Evolutionary conservation across 1,140 invertebrate genomes (phyloP).

Genomic region (Aphis craccivora): DNA sequence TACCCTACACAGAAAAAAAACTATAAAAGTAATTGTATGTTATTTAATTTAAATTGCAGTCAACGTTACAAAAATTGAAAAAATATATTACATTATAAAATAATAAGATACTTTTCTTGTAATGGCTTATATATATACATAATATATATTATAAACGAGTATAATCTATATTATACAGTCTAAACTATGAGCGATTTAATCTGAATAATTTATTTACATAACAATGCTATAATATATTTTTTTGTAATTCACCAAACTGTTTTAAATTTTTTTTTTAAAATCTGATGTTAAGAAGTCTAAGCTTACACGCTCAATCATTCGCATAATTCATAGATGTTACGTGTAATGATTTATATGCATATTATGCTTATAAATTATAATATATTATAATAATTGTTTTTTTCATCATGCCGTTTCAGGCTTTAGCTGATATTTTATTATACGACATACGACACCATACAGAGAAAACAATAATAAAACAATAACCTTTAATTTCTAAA

Average conservation of each 20-base stretch:
- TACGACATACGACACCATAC: not conserved
- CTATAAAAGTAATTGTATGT: not conserved
- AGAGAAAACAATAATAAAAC: not conserved
- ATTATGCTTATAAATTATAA: not conserved
- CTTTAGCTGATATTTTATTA: not conserved
- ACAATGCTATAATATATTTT: not conserved
- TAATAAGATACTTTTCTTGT: not conserved
- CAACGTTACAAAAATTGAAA: not conserved
- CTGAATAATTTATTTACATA: not conserved
- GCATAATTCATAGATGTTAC: not conserved
- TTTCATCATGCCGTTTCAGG: not conserved
- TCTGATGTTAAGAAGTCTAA: not conserved
- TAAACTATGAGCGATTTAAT: not conserved
- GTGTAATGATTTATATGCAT: not conserved
- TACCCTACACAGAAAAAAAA: not conserved
- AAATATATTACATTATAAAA: not conserved
- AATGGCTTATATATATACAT: not conserved
- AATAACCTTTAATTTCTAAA: constrained; percentile 5
- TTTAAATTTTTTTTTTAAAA: not conserved
- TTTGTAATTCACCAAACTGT: not conserved
- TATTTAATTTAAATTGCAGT: not conserved
- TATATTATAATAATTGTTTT: not conserved
- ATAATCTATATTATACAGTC: not conserved
- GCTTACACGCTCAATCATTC: not conserved
- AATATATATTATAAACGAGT: too few relatives aligned